Evolutionary conservation across 2,888 invertebrate genomes (phyloP), one percentile per base, ranked within the genome.

Genomic region (Harmothoe impar): DNA sequence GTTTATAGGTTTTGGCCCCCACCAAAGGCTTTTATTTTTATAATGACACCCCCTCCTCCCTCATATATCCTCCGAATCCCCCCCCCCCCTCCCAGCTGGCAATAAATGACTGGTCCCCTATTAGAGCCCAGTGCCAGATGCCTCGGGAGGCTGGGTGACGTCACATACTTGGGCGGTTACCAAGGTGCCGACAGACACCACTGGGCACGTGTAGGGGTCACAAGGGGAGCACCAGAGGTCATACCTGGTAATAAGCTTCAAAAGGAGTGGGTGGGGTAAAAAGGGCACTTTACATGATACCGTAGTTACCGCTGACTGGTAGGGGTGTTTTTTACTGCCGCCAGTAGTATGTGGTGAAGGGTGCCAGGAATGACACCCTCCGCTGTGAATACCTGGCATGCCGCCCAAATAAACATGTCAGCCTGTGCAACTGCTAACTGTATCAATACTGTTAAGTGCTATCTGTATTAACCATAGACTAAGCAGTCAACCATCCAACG

Each of bases 301-400:
- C 62, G 1, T n/a, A 72, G 72, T 72, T 72, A 29, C 29, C 25
- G 25, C 72, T 25, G 15, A 15, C 68, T 68, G n/a, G 17, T 12
- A 68, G 68, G 68, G n/a, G 12, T 68, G 15, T n/a, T 29, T 72
- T 72, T 29, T 77, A 29, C 31, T 17, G 29, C 1, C 7, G 77
- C 29, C 62, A 12, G 77, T 29, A 77, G 81, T 20, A 10, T 15
- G 77, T n/a, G 77, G 0, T 31, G 0, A 77, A 29, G 5, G 33
- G 81, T 81, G 81, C 81, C 81, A 81, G 33, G 31, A 81, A 35
- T 43, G 33, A 43, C 43, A 81, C 35, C 12, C 81, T 33, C 33
- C 43, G 35, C 43, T 12, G 35, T 7, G 81, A 35, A 81, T 81
- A 35, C 81, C 25, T 81, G 81, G 81, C 81, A 81, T 35, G 15